These are phyloP conservation scores for Paramormyrops hopkinsi DNA, from an alignment of 2,797 vertebrate species.

Conservation along the genomic window DNA sequence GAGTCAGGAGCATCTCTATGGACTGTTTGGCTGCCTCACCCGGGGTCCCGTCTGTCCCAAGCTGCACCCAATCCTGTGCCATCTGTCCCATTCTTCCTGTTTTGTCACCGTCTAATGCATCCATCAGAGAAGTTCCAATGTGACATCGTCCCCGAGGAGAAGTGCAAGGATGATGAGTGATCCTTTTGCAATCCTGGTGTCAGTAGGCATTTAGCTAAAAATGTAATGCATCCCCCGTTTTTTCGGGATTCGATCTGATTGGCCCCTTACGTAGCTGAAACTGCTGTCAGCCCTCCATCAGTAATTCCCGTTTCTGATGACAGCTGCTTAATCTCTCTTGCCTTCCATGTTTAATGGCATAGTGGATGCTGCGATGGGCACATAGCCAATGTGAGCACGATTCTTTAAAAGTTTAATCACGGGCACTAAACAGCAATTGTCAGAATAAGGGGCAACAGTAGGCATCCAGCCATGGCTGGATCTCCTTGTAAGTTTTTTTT, in stretches of 20 bases:
- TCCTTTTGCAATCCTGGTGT: background rate
- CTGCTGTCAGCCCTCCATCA: constrained; percentile 35
- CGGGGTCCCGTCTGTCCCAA: background rate
- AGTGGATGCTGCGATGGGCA: background rate
- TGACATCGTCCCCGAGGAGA: background rate
- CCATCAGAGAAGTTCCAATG: background rate
- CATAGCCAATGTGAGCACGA: background rate
- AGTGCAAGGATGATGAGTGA: background rate
- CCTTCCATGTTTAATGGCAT: background rate
- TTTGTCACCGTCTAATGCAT: background rate
- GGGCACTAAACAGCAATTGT: background rate
- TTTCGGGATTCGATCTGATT: background rate
- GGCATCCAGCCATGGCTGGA: background rate
- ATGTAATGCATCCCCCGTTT: background rate
- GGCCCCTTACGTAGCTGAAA: background rate
- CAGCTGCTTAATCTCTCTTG: background rate
- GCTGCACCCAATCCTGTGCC: background rate
- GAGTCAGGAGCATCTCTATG: background rate
- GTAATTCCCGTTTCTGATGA: background rate
- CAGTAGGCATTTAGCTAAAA: background rate
- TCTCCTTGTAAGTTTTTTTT: background rate
- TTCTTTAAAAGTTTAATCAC: background rate
- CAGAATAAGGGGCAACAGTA: background rate
- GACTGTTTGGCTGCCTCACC: background rate
- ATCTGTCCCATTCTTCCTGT: background rate